Evolutionary conservation across 2,888 invertebrate species (phyloP).

Genomic region (Lumbricus terrestris): DNA sequence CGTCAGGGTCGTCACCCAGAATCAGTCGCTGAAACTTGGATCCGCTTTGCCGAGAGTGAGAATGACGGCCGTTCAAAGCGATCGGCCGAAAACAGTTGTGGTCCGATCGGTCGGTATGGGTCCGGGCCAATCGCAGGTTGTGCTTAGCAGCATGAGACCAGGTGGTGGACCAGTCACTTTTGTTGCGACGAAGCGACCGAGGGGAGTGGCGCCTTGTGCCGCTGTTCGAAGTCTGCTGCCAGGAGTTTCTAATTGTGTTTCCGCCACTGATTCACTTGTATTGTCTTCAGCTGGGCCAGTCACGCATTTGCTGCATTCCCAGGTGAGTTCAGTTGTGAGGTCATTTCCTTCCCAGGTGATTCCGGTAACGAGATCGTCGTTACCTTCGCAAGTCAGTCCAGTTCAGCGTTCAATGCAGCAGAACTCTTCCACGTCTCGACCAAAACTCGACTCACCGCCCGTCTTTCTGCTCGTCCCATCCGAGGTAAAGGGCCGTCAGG

Average conservation of each 20-base stretch:
- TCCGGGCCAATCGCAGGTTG: neutral
- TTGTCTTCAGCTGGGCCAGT: neutral
- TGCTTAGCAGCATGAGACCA: neutral
- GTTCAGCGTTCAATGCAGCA: neutral
- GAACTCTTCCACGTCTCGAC: neutral
- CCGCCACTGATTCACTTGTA: neutral
- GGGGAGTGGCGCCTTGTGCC: neutral
- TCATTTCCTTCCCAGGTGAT: too few species aligned
- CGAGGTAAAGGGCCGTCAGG: neutral
- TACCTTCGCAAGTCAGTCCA: neutral
- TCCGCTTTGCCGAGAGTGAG: neutral
- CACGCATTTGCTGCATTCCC: neutral
- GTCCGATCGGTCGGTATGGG: neutral
- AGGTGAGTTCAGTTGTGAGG: neutral
- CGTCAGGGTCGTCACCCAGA: neutral
- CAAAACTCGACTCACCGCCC: neutral
- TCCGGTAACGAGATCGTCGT: too few species aligned
- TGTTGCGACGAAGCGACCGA: neutral
- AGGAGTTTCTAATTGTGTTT: neutral
- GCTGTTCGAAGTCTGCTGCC: neutral
- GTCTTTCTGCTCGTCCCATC: neutral
- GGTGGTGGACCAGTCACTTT: neutral
- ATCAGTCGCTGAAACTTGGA: neutral
- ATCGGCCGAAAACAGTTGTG: neutral
- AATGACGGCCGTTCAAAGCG: neutral